Conservation (phyloP, 2,888 invertebrate genomes). For the Polyploca ridens region DNA sequence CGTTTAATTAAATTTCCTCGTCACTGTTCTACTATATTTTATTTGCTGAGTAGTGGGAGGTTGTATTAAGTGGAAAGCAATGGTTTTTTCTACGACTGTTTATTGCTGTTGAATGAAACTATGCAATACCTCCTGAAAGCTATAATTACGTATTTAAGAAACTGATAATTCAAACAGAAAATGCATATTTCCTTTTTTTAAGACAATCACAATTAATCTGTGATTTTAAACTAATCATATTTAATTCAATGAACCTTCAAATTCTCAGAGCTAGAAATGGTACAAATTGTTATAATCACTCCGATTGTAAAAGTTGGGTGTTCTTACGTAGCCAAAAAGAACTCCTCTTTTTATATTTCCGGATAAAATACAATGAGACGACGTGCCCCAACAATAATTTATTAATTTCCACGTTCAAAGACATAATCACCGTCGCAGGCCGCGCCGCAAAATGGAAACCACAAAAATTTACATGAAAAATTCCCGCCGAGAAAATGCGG, state of each 20-base stretch:
- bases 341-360: not conserved
- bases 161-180: too few species aligned
- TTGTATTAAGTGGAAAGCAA: not conserved
- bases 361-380: not conserved
- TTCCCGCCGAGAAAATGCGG: slow-evolving; percentile 57
- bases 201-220: too few species aligned
- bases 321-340: not conserved
- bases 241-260: too few species aligned
- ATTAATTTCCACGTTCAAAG: slow-evolving; percentile 42
- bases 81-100: not conserved
- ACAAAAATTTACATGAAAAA: slow-evolving; percentile 72
- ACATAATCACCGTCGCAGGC: slow-evolving; percentile 55
- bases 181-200: too few species aligned
- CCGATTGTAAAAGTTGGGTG: not conserved
- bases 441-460: slow-evolving; percentile 52
- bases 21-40: slow-evolving; percentile 15
- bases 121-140: too few species aligned
- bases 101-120: not conserved
- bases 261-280: not conserved
- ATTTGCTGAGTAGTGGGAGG: slow-evolving; percentile 5
- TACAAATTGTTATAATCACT: not conserved
- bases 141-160: too few species aligned
- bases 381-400: slow-evolving; percentile 48
- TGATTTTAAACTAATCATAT: too few species aligned
- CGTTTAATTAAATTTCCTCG: slow-evolving; percentile 64